Evolutionary conservation across 1,140 invertebrate species (phyloP).

Genomic region (Drosophila malerkotliana): DNA sequence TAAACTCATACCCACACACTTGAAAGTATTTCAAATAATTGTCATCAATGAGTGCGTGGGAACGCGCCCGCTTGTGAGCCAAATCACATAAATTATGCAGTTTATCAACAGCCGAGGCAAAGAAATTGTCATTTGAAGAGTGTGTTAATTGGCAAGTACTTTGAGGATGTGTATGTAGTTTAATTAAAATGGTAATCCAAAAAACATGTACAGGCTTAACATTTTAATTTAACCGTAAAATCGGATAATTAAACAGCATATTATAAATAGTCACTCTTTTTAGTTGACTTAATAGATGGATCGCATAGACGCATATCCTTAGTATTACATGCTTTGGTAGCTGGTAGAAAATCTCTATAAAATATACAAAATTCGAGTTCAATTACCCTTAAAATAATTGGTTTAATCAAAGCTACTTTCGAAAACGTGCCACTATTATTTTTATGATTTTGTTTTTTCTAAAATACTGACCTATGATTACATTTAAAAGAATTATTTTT

Average conservation of each 20-base stretch:
- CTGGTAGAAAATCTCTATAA: too few species aligned
- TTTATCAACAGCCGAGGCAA: slow-evolving; percentile 38
- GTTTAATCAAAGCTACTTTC: too few species aligned
- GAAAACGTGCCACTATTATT: too few species aligned
- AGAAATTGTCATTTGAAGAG: slow-evolving; percentile 22
- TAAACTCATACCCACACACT: slow-evolving; percentile 66
- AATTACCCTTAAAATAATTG: too few species aligned
- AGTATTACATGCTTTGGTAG: too few species aligned
- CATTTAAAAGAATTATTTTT: too few species aligned
- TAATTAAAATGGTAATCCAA: slow-evolving; percentile 32
- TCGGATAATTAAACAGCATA: not conserved
- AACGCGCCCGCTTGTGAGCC: slow-evolving; percentile 10
- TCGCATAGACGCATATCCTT: too few species aligned
- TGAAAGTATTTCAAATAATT: slow-evolving; percentile 68
- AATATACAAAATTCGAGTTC: too few species aligned
- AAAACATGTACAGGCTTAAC: slow-evolving; percentile 16
- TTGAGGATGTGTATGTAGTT: slow-evolving; percentile 12
- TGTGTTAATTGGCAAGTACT: slow-evolving; percentile 30
- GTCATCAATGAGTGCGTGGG: slow-evolving; percentile 41
- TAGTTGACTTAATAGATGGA: too few species aligned
- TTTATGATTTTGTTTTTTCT: too few species aligned
- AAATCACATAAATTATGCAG: slow-evolving; percentile 59
- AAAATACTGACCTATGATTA: too few species aligned
- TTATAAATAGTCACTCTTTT: too few species aligned
- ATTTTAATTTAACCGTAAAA: not conserved